Evolutionary conservation across 2,888 invertebrate species (phyloP), one percentile per base, ranked within the genome.

Genomic region (Trissolcus brochymenae): DNA sequence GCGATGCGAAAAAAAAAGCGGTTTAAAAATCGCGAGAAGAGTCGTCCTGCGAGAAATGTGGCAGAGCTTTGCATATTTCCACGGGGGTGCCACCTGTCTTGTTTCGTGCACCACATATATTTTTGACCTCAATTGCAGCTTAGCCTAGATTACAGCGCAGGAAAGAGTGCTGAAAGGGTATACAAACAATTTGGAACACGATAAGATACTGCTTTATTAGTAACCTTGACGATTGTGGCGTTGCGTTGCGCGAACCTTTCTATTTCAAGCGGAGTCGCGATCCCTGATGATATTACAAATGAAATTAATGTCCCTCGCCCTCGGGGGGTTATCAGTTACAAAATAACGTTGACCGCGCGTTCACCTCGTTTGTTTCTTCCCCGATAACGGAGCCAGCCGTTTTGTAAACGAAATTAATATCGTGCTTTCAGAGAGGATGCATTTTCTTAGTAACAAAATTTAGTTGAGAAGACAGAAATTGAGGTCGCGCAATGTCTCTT

Each of bases 161-260:
- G 68, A 76, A 76, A 79, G 72, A 79, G 79, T 66, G 76, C 73
- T 76, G 76, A 76, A 76, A 75, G 75, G 73, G 72, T 76, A 76
- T 73, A 70, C 73, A 79, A 79, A 79, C 76, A 79, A 79, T 76
- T 73, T 79, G 66, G 79, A 79, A 79, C 76, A 73, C 76, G 75
- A 76, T 76, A 78, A 78, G 78, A 76, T 76, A 76, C 75, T 65
- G 78, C 75, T 78, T 78, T 78, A 78, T 78, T 78, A 75, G 78
- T 72, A 70, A 79, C 73, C 67, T 66, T 71, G 68, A 62, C 71
- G 74, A 74, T 78, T 74, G 70, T 53, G 71, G 65, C 66, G 57
- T 74, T 78, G 74, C 73, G 60, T 73, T 74, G 61, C 66, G 55
- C 68, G 51, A 67, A 49, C 70, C 55, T 57, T 70, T 70, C 70